Evolutionary conservation across 92 coral and sea anemone species (phyloP).

Genomic region (Porites divaricata): DNA sequence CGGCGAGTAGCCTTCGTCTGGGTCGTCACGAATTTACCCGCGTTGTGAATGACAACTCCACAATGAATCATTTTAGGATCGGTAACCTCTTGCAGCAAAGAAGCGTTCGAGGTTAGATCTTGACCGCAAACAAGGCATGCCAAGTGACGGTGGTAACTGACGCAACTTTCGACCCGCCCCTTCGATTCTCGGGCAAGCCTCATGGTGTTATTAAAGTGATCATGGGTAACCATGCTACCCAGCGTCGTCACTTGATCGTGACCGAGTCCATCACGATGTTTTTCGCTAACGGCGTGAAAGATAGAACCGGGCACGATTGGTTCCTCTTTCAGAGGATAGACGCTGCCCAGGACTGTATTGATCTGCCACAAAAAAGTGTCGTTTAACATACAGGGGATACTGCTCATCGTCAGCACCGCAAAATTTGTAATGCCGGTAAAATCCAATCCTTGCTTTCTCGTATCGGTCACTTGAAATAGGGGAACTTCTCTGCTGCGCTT

Average conservation of each 20-base stretch:
- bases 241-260: not conserved
- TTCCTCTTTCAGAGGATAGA: not conserved
- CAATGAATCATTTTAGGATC: not conserved
- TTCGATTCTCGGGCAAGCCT: not conserved
- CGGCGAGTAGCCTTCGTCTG: not conserved
- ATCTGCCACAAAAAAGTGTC: not conserved
- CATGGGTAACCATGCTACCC: not conserved
- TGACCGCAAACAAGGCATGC: not conserved
- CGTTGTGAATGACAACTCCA: not conserved
- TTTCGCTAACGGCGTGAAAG: not conserved
- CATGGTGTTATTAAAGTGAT: not conserved
- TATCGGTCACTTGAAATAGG: too few relatives aligned
- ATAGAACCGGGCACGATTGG: not conserved
- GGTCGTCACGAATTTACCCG: not conserved
- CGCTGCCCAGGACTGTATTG: not conserved
- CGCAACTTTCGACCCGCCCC: not conserved
- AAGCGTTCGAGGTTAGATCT: not conserved
- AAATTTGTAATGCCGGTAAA: too few relatives aligned
- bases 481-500: too few relatives aligned
- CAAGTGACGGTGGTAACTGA: slow-evolving; percentile 5
- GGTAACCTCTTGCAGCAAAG: not conserved
- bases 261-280: not conserved
- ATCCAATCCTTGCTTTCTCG: too few relatives aligned
- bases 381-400: not conserved
- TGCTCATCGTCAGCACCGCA: too few relatives aligned